Base-by-base conservation (phyloP, 2,888 invertebrate species). In the Cheilosia urbana region DNA sequence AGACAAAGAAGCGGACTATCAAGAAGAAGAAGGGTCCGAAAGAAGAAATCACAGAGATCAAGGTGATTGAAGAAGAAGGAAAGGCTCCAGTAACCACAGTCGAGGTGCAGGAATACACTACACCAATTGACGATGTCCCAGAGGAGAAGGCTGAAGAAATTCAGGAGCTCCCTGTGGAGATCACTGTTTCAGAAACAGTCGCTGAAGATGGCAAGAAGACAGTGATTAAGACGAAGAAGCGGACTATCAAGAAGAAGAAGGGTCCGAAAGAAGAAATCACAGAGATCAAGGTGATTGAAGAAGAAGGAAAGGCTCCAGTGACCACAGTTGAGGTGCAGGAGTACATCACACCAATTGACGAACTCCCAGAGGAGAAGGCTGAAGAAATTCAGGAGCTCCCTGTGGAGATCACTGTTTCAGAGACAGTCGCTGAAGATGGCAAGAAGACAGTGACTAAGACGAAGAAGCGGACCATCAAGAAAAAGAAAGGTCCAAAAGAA, bases 391-490 rank as follows among this genome's bases (percentile, higher is more conserved):
- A 92, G 88, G 76, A 91, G 87, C 66, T 92, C 90, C 88, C 90
- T 89, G 89, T 92, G 90, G 90, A 81, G 65, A 85, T 88, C 2
- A 89, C 91, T 45, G 88, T 88, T 3, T 91, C 91, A n/a, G 91
- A 93, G 90, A 88, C 87, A 92, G 90, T 65, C 72, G 87, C 62
- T 90, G 90, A 88, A 88, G 91, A 62, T 90, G 93, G 87, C 87
- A 90, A 92, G 87, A 87, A 91, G 6, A 92, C 91, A 0, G 91
- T 1, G 24, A 42, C 0, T 2, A 60, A 60, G 90, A 91, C 89
- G 91, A 93, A 87, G 89, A 91, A 71, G 92, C 91, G 60, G 89
- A 92, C 79, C 90, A 90, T 88, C 90, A 92, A 88, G 92, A 92
- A 88, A 91, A 89, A 11, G 89, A 91, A 85, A 88, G 90, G 84